Evolutionary conservation across 2,888 invertebrate species (phyloP).

Genomic region (Pollenia labialis): DNA sequence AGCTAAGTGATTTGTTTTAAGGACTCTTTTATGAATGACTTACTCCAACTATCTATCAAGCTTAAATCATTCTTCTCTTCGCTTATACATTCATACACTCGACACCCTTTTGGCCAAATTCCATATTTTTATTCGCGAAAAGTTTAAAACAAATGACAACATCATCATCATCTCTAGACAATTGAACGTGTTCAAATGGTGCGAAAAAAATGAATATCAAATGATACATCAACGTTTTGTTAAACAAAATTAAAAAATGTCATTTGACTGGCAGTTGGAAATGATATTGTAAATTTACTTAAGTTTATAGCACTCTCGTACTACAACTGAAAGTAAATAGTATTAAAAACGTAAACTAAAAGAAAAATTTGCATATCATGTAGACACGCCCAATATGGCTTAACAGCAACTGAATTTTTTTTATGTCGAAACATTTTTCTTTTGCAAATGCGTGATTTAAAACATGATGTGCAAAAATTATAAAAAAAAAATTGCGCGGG

Average conservation of each 20-base stretch:
- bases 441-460: slow-evolving; percentile 69
- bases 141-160: slow-evolving; percentile 34
- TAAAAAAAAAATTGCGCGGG: slow-evolving; percentile 50
- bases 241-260: slow-evolving; percentile 35
- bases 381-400: slow-evolving; percentile 73
- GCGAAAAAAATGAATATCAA: slow-evolving; percentile 66
- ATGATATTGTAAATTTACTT: slow-evolving; percentile 66
- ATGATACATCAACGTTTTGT: slow-evolving; percentile 68
- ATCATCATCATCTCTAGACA: slow-evolving; percentile 70
- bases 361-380: slow-evolving; percentile 73
- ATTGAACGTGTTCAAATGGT: slow-evolving; percentile 71
- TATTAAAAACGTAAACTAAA: slow-evolving; percentile 63
- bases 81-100: slow-evolving; percentile 9
- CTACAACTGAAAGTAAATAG: slow-evolving; percentile 17
- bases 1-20: slow-evolving; percentile 49
- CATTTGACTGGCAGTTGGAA: slow-evolving; percentile 53
- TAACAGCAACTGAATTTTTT: slow-evolving; percentile 33
- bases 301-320: background rate
- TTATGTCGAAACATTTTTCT: slow-evolving; percentile 61
- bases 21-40: slow-evolving; percentile 35
- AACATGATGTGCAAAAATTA: slow-evolving; percentile 73
- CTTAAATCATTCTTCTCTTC: slow-evolving; percentile 1
- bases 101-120: slow-evolving; percentile 47
- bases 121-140: background rate
- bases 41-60: slow-evolving; percentile 38